Base-by-base conservation (phyloP, 1,140 invertebrate genomes). In the Phthorimaea operculella region DNA sequence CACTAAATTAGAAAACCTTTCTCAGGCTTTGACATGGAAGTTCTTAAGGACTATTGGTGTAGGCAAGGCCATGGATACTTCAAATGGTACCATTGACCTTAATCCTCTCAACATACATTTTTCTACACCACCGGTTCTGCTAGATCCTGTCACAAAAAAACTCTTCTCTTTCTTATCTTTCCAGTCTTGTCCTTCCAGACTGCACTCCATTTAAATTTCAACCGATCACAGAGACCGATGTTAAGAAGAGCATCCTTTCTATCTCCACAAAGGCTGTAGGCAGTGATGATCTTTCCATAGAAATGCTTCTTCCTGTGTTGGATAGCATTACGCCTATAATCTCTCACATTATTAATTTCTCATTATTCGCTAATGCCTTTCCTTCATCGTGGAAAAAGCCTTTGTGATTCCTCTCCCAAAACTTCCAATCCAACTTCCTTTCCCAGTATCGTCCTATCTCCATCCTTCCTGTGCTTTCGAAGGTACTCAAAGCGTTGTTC, bases 381-480 rank as follows among this genome's bases (percentile, higher is more conserved):
- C 21, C 48, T 21, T 11, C 48, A 4, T 8, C 10, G 10, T 50
- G 48, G 17, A 28, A 50, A n/a, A 28, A 33, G 21, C 9, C 17
- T 21, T 28, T 21, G 21, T 21, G 9, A 21, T 50, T 28, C 48
- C 48, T 50, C 21, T 21, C 21, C 48, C 21, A 28, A 50, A 50
- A 50, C 18, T 14, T 50, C 48, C 1, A 33, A 50, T 28, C 12
- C 48, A 12, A 12, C 17, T 50, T 28, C 21, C 48, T 50, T 28
- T 50, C 48, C 17, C 48, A 50, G 15, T 50, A 50, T 33, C 18
- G 48, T 28, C 48, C 48, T 33, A 33, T 33, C 10, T 50, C 48
- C 48, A 50, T 50, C 21, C 48, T 50, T 33, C 48, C 21, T 15
- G 21, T 50, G 18, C 48, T 50, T 33, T 50, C 48, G 7, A 50